phyloP scores from a whole-genome alignment of 1,140 invertebrate genomes.

The Pseudobourletiella spinata region DNA sequence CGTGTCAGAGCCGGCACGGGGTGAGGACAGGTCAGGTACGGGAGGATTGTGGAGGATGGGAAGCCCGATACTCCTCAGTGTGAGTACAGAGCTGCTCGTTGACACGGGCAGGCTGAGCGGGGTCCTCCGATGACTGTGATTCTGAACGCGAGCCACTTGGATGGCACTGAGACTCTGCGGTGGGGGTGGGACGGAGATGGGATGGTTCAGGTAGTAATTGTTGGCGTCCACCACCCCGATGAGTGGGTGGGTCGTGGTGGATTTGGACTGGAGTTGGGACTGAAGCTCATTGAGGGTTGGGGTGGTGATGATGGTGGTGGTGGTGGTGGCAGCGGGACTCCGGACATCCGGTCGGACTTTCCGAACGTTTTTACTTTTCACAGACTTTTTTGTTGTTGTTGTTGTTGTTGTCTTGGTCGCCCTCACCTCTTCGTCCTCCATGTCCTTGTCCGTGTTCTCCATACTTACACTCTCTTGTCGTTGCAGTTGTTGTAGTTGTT shows the following conservation, averaged over 20 bases:
- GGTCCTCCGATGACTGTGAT: neutral
- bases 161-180: constrained; percentile 12
- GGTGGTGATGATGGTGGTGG: neutral
- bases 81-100: too few relatives aligned
- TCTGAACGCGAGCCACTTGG: constrained; percentile 16
- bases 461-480: too few relatives aligned
- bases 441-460: too few relatives aligned
- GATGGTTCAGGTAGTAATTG: constrained; percentile 13
- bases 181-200: neutral
- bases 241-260: neutral
- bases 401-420: too few relatives aligned
- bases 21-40: neutral
- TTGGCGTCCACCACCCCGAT: constrained; percentile 8
- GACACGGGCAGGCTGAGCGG: neutral
- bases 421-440: too few relatives aligned
- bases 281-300: constrained; percentile 1
- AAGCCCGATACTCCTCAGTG: too few relatives aligned
- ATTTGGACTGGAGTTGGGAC: neutral
- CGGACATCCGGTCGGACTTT: neutral
- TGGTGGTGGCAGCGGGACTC: neutral
- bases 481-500: too few relatives aligned
- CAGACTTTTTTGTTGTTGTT: too few relatives aligned
- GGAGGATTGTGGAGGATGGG: too few relatives aligned
- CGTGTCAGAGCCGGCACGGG: neutral
- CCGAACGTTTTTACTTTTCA: too few relatives aligned